phyloP scores from a whole-genome alignment of 2,888 invertebrate genomes.

The Cremastinae sp. region DNA sequence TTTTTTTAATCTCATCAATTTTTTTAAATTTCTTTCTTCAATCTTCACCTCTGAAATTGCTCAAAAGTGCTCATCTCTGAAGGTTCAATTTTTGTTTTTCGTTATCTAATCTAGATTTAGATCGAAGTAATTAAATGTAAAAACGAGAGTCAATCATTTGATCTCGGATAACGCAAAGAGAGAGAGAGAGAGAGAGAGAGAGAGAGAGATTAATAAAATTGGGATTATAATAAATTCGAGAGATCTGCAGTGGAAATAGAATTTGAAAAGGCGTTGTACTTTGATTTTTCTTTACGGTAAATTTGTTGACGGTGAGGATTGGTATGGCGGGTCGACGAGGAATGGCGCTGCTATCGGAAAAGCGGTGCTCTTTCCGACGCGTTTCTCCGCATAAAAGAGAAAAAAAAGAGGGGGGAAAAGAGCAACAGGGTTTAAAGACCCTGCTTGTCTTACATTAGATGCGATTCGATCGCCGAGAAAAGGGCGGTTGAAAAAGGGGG shows the following conservation, averaged over 20 bases:
- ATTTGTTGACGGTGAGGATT: constrained; percentile 15
- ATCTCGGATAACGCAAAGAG: too few species aligned
- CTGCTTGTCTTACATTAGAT: constrained; percentile 15
- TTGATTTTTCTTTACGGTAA: constrained; percentile 14
- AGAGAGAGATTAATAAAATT: too few species aligned
- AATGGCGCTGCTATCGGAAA: constrained; percentile 49
- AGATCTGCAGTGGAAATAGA: constrained; percentile 28
- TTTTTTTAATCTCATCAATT: not conserved
- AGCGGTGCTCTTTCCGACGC: constrained; percentile 44
- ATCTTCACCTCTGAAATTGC: too few species aligned
- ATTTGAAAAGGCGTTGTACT: not conserved
- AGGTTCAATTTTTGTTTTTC: too few species aligned
- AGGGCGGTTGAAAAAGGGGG: not conserved
- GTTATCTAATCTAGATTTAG: too few species aligned
- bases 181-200: too few species aligned
- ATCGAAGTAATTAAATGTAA: too few species aligned
- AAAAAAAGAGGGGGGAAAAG: constrained; percentile 17
- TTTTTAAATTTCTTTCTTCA: too few species aligned
- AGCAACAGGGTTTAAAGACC: constrained; percentile 56
- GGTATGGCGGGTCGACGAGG: constrained; percentile 40
- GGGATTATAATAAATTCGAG: too few species aligned
- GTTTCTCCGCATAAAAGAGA: constrained; percentile 12
- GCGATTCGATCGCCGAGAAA: not conserved
- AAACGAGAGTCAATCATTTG: too few species aligned
- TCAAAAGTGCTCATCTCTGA: not conserved